Base-by-base conservation (phyloP, 2,888 invertebrate species). In the Rosalia funebris region DNA sequence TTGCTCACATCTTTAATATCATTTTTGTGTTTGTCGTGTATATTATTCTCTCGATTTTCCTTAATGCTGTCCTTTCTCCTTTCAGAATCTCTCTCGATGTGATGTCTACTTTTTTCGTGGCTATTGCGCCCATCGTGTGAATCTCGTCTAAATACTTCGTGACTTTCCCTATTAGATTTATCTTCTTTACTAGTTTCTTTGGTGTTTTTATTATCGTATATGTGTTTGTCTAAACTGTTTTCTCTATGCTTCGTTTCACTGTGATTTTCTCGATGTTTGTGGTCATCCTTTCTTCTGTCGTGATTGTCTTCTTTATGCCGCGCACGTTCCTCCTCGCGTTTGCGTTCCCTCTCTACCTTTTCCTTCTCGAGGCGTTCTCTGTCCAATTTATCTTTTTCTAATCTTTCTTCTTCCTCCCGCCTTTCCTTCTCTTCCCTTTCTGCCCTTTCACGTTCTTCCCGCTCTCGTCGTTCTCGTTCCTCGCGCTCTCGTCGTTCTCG, bases 191-290 rank as follows among this genome's bases (percentile, higher is more conserved):
- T 83, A 34, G 71, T 69, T 66, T 85, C 84, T 62, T 76, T 77
- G 71, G 78, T 75, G 60, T 79, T 67, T 65, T 84, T 83, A 62
- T 76, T 77, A 41, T 73, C 71, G 57, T 47, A 34, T 45, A 60
- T 41, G 54, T 69, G 63, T 63, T 78, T 69, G 64, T 71, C 71
- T 77, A 77, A 82, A 46, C 69, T 71, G 54, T 72, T 74, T 61
- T 79, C 78, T 66, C 71, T 75, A 65, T 78, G 75, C 68, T 75
- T 77, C 41, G 54, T 69, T 58, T 79, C 79, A 68, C 75, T 84
- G 72, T 84, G 82, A 77, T 82, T 84, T 57, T 86, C 86, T 83
- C 81, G 75, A 80, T 84, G 84, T 73, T 81, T 67, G 64, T 84
- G 82, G 66, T 84, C 84, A 57, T 86, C 84, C 74, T 83, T 83